Conservation (phyloP, 2,797 vertebrate genomes). For the Cygnus olor region DNA sequence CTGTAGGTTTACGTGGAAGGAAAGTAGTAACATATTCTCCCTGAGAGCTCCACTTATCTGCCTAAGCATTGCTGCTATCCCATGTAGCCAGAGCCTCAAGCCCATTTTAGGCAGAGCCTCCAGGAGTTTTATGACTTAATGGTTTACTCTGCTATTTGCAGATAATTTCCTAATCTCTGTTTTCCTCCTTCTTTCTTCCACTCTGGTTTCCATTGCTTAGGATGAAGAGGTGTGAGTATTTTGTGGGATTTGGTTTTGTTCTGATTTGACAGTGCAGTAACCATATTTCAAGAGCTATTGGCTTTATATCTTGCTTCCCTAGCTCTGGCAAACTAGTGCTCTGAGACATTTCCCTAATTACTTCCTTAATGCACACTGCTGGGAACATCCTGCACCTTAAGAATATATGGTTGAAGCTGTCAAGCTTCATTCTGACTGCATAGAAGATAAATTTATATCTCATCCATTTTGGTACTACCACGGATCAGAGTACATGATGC, state of each 20-base stretch:
- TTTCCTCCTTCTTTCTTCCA: background rate
- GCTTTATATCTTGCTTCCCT: background rate
- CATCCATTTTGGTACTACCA: background rate
- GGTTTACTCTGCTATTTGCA: background rate
- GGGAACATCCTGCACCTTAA: background rate
- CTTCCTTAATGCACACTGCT: conserved; percentile 11
- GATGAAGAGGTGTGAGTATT: background rate
- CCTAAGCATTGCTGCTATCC: background rate
- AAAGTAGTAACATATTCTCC: background rate
- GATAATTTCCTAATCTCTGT: background rate
- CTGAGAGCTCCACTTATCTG: background rate
- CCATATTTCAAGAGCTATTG: background rate
- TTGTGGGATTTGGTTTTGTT: background rate
- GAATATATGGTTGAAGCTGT: background rate
- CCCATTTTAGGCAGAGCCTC: background rate
- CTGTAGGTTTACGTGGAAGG: background rate
- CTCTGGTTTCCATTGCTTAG: background rate
- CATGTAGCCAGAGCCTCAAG: background rate
- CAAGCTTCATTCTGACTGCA: background rate
- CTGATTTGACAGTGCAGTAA: background rate
- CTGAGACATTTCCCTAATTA: conserved; percentile 44
- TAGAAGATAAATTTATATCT: background rate
- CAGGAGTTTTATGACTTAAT: background rate
- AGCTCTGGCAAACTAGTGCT: background rate
- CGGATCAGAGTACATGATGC: background rate